Percentiles rank a stretch among this genome's conserved stretches.
Conservation (phyloP, 2,113 vertebrate species). For the Myrmecophaga tridactyla region DNA sequence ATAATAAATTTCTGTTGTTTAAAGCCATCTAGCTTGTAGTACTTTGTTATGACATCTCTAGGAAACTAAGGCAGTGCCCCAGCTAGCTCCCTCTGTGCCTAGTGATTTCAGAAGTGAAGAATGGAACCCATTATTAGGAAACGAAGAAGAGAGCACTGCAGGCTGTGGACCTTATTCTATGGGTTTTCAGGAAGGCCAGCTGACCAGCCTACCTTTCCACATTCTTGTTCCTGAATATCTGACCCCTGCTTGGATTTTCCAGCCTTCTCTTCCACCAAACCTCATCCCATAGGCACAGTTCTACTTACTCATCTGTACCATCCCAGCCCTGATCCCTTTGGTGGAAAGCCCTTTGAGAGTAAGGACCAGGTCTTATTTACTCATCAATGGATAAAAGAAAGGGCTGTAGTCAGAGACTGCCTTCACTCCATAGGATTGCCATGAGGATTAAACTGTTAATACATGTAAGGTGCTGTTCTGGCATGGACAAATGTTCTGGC, state of each 20-base stretch:
- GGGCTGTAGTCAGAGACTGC: neutral
- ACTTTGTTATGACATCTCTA: too few relatives aligned
- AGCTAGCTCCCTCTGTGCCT: neutral
- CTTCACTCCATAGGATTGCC: neutral
- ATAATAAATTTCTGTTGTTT: too few relatives aligned
- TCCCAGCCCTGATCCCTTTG: neutral
- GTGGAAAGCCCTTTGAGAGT: neutral
- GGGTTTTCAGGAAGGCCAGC: neutral
- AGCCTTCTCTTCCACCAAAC: neutral
- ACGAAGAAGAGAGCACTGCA: too few relatives aligned
- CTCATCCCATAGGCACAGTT: too few relatives aligned
- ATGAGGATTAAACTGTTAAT: neutral
- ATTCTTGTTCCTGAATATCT: neutral
- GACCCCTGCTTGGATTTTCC: neutral
- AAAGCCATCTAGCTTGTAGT: too few relatives aligned
- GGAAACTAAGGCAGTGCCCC: neutral
- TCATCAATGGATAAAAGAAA: neutral
- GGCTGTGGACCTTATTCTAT: neutral
- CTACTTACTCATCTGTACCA: neutral
- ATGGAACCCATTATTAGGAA: neutral
- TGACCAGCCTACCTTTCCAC: neutral
- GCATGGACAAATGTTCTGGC: neutral
- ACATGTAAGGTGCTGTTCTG: neutral
- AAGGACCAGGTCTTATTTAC: neutral
- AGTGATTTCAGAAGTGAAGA: neutral